Base-by-base conservation (phyloP, 2,888 invertebrate genomes). In the Rhopalosiphum nymphaeae region DNA sequence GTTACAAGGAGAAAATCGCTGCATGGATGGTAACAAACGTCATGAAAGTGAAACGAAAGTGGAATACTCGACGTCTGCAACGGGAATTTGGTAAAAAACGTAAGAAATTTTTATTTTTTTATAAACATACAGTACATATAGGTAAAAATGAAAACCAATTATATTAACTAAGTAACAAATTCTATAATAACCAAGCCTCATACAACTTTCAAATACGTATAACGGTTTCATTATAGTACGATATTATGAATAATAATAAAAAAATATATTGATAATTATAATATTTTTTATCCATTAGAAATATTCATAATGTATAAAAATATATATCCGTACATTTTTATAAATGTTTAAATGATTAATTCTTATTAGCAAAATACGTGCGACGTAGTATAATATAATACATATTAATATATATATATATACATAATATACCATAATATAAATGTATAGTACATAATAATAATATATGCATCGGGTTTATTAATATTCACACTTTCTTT, bases 41-140 rank as follows among this genome's bases (percentile, higher is more conserved):
- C 1, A 95, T 95, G 95, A 95, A 95, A 86, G 53, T 94, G 61
- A 95, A 95, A 94, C 84, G 94, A 21, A 95, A 94, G 85, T 89
- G 94, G 56, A 91, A 67, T 46, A 61, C 53, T 89, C 87, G 89
- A 46, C 53, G 42, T 11, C 53, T 94, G 25, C 88, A 53, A 89
- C 49, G 88, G 44, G 44, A 93, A 7, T n/a, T 3, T n/a, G n/a
- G 25, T 13, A 78, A 56, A 42, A 89, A 53, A 53, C 29, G 88
- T 89, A 78, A 56, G 88, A 49, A 42, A 85, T 46, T 29, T 10
- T 56, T 1, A 16, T 36, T 42, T 36, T 42, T 25, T 78, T 10
- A 13, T 29, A 56, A 85, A 29, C 13, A 85, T 44, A 44, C 13
- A 29, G 11, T 85, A 85, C 11, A 85, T 85, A 26, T 44, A n/a